Conservation (phyloP, 2,797 vertebrate species). For the Neosalanx taihuensis region DNA sequence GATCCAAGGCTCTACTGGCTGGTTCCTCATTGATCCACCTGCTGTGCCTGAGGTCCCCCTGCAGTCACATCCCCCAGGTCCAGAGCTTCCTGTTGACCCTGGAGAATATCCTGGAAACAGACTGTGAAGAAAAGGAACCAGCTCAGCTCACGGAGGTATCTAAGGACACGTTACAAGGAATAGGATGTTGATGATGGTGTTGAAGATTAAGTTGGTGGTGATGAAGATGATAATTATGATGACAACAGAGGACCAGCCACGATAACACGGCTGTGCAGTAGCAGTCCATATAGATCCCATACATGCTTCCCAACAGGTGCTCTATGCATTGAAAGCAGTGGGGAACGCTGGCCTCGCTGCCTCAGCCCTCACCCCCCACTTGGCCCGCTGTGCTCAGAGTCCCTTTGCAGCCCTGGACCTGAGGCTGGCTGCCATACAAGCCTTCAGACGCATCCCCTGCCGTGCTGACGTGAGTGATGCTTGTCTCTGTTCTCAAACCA, state of each 20-base stretch:
- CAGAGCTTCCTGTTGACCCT: constrained; percentile 69
- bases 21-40: constrained; percentile 76
- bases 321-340: constrained; percentile 78
- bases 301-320: constrained; percentile 60
- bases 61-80: constrained; percentile 68
- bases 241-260: neutral
- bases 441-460: constrained; percentile 84
- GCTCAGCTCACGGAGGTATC: constrained; percentile 54
- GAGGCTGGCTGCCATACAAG: constrained; percentile 76
- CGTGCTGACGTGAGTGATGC: constrained; percentile 68
- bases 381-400: constrained; percentile 66
- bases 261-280: too few relatives aligned
- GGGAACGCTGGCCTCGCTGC: constrained; percentile 77
- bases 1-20: constrained; percentile 68
- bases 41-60: constrained; percentile 72
- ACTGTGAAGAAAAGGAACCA: constrained; percentile 55
- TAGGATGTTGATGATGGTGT: neutral
- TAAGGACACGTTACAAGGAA: neutral
- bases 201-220: neutral
- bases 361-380: constrained; percentile 56
- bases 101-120: constrained; percentile 60
- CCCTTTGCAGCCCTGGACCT: constrained; percentile 56
- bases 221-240: neutral
- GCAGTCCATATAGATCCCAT: neutral
- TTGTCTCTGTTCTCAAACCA: neutral